phyloP scores from a whole-genome alignment of 2,113 vertebrate genomes.

The Triplophysa dalaica region DNA sequence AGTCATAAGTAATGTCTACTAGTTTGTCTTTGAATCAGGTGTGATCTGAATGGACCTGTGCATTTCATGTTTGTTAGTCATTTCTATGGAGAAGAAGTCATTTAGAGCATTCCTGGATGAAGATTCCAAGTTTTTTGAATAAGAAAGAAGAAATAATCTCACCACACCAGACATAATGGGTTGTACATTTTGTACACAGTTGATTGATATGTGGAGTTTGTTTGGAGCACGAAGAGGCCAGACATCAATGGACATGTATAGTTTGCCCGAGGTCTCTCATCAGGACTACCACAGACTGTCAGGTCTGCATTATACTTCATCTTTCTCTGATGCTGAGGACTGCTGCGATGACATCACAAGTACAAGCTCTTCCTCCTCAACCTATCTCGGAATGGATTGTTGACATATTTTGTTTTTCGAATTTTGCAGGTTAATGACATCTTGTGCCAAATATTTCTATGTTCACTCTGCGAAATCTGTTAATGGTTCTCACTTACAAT shows the following conservation, averaged over 20 bases:
- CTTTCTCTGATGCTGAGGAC: slow-evolving; percentile 68
- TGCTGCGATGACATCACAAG: slow-evolving; percentile 65
- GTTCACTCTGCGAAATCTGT: neutral
- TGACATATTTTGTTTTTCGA: slow-evolving; percentile 35
- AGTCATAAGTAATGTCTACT: neutral
- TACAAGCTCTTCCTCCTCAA: slow-evolving; percentile 60
- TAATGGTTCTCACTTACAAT: neutral
- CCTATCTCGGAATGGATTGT: slow-evolving; percentile 60
- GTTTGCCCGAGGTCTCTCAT: slow-evolving; percentile 58
- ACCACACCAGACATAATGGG: slow-evolving; percentile 54
- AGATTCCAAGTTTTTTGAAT: neutral
- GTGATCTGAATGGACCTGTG: neutral
- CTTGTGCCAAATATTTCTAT: slow-evolving; percentile 21
- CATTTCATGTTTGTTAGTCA: slow-evolving; percentile 8
- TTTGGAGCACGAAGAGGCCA: slow-evolving; percentile 49
- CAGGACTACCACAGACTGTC: slow-evolving; percentile 66
- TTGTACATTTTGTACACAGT: slow-evolving; percentile 69
- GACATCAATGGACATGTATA: slow-evolving; percentile 63
- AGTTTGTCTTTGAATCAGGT: neutral
- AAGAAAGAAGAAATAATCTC: neutral
- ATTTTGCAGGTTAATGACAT: neutral
- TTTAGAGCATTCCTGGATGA: neutral
- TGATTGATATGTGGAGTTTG: slow-evolving; percentile 69
- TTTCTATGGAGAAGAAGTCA: neutral
- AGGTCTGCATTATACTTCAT: slow-evolving; percentile 67